These are phyloP conservation scores for Phytoseiulus persimilis DNA, from an alignment of 2,888 invertebrate species.

Conservation along the genomic window DNA sequence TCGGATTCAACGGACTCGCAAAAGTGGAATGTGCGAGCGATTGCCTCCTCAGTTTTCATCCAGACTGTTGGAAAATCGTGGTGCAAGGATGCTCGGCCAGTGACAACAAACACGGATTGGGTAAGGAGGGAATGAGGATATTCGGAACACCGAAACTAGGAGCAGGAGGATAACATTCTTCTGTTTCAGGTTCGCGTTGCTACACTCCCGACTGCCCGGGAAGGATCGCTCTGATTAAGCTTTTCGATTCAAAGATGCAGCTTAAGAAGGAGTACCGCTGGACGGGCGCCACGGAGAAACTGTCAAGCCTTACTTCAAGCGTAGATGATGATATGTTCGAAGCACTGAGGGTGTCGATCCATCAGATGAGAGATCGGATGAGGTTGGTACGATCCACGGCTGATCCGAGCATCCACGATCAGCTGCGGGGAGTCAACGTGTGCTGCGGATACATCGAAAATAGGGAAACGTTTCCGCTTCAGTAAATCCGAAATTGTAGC, in stretches of 20 bases:
- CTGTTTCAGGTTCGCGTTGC: conserved; percentile 9
- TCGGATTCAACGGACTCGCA: neutral
- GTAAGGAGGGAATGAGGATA: neutral
- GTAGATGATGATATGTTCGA: neutral
- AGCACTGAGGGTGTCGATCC: neutral
- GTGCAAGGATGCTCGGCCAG: neutral
- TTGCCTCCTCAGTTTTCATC: neutral
- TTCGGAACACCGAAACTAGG: too few species aligned
- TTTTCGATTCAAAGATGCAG: conserved; percentile 12
- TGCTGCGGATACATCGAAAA: too few species aligned
- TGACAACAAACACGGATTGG: neutral
- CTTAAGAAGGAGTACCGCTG: conserved; percentile 12
- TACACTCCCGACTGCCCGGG: conserved; percentile 20
- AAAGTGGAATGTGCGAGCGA: neutral
- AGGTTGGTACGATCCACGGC: neutral
- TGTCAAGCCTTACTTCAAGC: neutral
- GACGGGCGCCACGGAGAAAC: neutral
- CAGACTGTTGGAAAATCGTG: conserved; percentile 7
- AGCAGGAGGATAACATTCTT: too few species aligned
- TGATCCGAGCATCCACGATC: too few species aligned
- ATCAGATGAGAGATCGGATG: neutral
- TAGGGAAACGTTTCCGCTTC: neutral
- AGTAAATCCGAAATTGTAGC: neutral
- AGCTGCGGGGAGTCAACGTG: too few species aligned
- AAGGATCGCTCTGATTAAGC: neutral